Evolutionary conservation across 2,888 invertebrate genomes (phyloP).

Genomic region (Tortricodes alternella): DNA sequence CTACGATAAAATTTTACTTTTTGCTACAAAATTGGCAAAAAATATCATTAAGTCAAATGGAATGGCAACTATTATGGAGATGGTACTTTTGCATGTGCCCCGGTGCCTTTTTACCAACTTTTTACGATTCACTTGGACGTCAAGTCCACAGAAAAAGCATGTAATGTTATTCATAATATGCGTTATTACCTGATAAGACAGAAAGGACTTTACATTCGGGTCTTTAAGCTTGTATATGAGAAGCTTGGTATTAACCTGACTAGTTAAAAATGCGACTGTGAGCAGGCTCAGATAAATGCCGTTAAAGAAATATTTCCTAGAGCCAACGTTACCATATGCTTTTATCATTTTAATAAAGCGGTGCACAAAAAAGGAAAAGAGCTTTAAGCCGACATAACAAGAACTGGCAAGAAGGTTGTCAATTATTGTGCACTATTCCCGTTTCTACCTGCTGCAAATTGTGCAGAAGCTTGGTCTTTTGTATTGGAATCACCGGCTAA

Average conservation of each 20-base stretch:
- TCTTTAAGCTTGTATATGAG: background rate
- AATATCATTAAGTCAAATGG: background rate
- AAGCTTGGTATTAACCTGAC: background rate
- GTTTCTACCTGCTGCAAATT: background rate
- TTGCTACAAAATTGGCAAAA: background rate
- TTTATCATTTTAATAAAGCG: constrained; percentile 5
- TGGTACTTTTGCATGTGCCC: background rate
- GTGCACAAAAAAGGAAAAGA: background rate
- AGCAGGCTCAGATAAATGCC: background rate
- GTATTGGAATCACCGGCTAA: background rate
- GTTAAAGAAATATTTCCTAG: background rate
- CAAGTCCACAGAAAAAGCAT: background rate
- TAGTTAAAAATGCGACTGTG: background rate
- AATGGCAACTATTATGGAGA: background rate
- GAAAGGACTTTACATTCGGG: background rate
- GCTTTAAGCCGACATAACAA: background rate
- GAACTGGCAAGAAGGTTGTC: background rate
- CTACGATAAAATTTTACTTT: background rate
- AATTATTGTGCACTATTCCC: background rate
- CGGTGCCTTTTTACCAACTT: background rate
- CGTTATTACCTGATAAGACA: background rate
- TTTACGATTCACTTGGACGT: background rate
- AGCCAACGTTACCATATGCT: background rate
- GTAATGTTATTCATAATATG: background rate
- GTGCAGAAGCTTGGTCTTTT: background rate